phyloP scores from a whole-genome alignment of 2,888 invertebrate genomes.

The Andrena bucephala region DNA sequence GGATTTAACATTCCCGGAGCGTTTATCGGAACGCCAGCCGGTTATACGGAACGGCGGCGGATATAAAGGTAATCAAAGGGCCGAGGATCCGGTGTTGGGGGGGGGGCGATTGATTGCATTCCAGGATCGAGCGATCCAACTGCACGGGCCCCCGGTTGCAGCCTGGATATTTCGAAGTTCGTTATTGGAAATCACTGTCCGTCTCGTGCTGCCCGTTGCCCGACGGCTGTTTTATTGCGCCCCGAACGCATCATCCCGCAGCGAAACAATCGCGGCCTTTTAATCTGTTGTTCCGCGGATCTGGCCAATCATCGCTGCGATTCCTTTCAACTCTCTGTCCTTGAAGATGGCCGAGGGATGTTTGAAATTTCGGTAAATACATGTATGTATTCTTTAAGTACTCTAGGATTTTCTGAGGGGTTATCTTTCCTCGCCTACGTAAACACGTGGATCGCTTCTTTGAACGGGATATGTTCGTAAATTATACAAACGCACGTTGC shows the following conservation, averaged over 20 bases:
- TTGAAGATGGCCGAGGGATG: not conserved
- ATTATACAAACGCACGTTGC: not conserved
- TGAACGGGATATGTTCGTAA: not conserved
- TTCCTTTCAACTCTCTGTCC: not conserved
- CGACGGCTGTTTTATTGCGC: conserved; percentile 45
- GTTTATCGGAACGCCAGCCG: conserved; percentile 63
- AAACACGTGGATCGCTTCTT: not conserved
- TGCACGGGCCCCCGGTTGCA: not conserved
- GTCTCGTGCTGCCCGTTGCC: conserved; percentile 25
- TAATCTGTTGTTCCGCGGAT: conserved; percentile 39
- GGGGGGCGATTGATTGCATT: conserved; percentile 57
- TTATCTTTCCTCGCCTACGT: too few species aligned
- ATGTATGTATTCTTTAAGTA: not conserved
- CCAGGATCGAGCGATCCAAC: conserved; percentile 24
- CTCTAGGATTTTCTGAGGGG: not conserved
- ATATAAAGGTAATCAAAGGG: conserved; percentile 72
- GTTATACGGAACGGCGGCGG: conserved; percentile 48
- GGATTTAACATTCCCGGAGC: conserved; percentile 77
- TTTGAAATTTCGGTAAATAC: not conserved
- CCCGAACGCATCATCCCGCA: not conserved
- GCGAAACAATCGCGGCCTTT: conserved; percentile 41
- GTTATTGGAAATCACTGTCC: conserved; percentile 69
- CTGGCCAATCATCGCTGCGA: conserved; percentile 3
- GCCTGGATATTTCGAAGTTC: conserved; percentile 62
- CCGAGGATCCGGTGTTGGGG: conserved; percentile 52